These are phyloP conservation scores for Coccyzus lansbergi DNA, from an alignment of 2,797 vertebrate species.

Conservation along the genomic window DNA sequence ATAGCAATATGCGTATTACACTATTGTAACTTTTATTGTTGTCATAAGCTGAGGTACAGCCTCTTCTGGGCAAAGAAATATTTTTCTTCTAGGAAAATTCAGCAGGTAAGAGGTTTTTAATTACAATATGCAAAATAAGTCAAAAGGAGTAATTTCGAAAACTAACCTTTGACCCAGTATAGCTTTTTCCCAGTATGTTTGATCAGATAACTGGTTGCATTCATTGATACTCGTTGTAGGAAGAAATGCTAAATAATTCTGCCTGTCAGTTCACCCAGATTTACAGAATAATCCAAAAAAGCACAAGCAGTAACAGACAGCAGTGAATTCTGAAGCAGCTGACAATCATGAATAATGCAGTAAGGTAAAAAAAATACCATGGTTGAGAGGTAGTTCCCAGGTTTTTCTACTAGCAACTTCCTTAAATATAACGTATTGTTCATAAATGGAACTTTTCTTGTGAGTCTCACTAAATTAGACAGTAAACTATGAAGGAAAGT, in stretches of 20 bases:
- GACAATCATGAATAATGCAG: slow-evolving; percentile 57
- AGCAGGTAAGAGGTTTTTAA: slow-evolving; percentile 18
- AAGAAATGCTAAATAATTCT: slow-evolving; percentile 60
- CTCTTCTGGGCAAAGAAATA: neutral
- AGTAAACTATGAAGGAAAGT: neutral
- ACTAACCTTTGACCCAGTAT: slow-evolving; percentile 17
- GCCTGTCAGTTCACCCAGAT: slow-evolving; percentile 43
- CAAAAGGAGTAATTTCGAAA: slow-evolving; percentile 1
- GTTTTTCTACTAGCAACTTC: slow-evolving; percentile 29
- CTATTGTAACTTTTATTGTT: neutral
- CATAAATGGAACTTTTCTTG: neutral
- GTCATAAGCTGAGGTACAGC: neutral
- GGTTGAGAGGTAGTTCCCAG: slow-evolving; percentile 18
- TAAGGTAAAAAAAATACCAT: neutral
- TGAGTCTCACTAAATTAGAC: slow-evolving; percentile 30
- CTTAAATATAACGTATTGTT: slow-evolving; percentile 20
- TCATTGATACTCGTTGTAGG: slow-evolving; percentile 41
- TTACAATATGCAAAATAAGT: slow-evolving; percentile 34
- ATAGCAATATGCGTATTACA: neutral
- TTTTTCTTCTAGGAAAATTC: slow-evolving; percentile 12
- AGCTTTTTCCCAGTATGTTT: slow-evolving; percentile 21
- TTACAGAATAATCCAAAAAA: slow-evolving; percentile 50
- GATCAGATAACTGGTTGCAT: slow-evolving; percentile 53
- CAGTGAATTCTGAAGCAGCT: slow-evolving; percentile 39
- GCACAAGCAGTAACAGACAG: slow-evolving; percentile 14